phyloP scores from a whole-genome alignment of 1,140 invertebrate species.

The Drusus annulatus region DNA sequence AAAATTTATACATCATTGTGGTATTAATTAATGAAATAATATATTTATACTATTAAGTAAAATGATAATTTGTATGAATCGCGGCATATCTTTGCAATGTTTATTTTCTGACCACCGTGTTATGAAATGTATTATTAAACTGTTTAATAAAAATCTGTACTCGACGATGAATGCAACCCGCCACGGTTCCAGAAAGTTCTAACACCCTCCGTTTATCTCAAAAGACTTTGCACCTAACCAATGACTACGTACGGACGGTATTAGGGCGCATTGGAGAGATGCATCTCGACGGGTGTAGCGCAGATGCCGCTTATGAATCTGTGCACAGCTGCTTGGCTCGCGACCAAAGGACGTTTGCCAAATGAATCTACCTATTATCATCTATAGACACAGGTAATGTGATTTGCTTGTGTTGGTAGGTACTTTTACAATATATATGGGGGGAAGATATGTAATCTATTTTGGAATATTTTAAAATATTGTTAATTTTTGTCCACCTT shows the following conservation, averaged over 20 bases:
- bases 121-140: conserved; percentile 41
- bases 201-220: not conserved
- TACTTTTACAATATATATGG: not conserved
- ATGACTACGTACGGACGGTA: not conserved
- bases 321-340: conserved; percentile 57
- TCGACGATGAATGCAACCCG: conserved; percentile 28
- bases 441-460: no score
- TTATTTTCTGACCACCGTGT: conserved; percentile 12
- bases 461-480: no score
- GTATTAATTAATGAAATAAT: no score
- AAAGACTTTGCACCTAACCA: not conserved
- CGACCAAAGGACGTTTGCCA: conserved; percentile 52
- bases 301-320: conserved; percentile 53
- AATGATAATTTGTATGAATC: no score
- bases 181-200: not conserved
- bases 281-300: conserved; percentile 15
- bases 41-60: no score
- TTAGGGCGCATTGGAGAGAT: not conserved
- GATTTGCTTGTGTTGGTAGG: not conserved
- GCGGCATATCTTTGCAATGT: no score
- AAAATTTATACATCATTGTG: no score
- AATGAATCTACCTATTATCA: not conserved
- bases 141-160: conserved; percentile 45
- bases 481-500: no score
- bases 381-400: not conserved